Evolutionary conservation across 2,888 invertebrate genomes (phyloP).

Genomic region (Prosopocoilus inquinatus): DNA sequence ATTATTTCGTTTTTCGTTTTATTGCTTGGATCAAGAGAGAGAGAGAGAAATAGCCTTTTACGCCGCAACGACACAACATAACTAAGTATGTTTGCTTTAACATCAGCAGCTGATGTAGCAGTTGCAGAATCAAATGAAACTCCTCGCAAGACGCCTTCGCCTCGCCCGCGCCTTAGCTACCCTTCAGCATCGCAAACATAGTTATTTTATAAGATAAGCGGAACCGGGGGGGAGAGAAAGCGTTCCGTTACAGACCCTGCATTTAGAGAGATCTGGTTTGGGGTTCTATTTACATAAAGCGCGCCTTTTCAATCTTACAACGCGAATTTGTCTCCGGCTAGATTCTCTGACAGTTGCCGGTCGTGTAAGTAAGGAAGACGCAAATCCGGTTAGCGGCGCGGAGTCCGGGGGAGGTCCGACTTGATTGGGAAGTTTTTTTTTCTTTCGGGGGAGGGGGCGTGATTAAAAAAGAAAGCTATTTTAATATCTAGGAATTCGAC

Average conservation of each 20-base stretch:
- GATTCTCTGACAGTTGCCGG: neutral
- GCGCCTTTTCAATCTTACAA: slow-evolving; percentile 22
- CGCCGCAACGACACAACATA: slow-evolving; percentile 1
- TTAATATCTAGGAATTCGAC: no score
- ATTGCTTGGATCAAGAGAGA: no score
- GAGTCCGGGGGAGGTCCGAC: no score
- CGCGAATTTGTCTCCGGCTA: neutral
- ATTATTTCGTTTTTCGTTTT: no score
- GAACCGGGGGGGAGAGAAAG: slow-evolving; percentile 21
- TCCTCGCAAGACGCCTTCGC: slow-evolving; percentile 18
- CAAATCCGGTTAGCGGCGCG: neutral
- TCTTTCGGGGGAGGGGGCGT: no score
- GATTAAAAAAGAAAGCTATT: no score
- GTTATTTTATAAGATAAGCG: slow-evolving; percentile 31
- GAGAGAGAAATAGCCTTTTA: no score
- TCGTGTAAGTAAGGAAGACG: neutral
- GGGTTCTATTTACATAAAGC: slow-evolving; percentile 26
- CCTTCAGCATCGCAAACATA: slow-evolving; percentile 27
- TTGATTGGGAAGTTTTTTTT: no score
- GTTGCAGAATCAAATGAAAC: slow-evolving; percentile 24
- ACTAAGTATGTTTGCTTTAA: slow-evolving; percentile 25
- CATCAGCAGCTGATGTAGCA: slow-evolving; percentile 30
- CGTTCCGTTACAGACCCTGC: slow-evolving; percentile 3
- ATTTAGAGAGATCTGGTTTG: slow-evolving; percentile 14
- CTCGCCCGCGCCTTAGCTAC: slow-evolving; percentile 6